Evolutionary conservation across 2,888 invertebrate genomes (phyloP), one percentile per base, ranked within the genome.

Genomic region (Acronicta aceris): DNA sequence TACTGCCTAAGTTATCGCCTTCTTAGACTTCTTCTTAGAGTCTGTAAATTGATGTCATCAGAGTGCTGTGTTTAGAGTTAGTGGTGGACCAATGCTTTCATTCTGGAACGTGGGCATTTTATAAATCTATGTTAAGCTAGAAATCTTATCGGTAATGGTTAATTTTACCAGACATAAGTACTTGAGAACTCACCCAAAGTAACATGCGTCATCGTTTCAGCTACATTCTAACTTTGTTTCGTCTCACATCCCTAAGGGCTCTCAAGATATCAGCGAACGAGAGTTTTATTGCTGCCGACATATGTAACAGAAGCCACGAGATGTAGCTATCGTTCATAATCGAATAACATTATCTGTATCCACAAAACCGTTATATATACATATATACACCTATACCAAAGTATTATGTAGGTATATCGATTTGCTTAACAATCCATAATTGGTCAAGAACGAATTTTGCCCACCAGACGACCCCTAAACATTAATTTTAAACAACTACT

Each of bases 171-270:
- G 38, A 38, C n/a, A 38, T 38, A n/a, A n/a, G n/a, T n/a, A 38
- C 49, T 55, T 60, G 50, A 36, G 47, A 51, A 73, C 69, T 73
- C 40, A 41, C 40, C 40, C 17, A 46, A 48, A 60, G 47, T 55
- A 54, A 58, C 60, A 65, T 65, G 61, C 60, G 59, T 71, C 71
- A 70, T 74, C 48, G 57, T 61, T 59, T 47, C 62, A 66, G 59
- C 38, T 62, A 66, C 62, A 70, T 66, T 66, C 59, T 57, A 75
- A 75, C 62, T 70, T 65, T 61, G 59, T 69, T 56, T 65, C 59
- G 50, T 59, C 42, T 62, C 41, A 21, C 57, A 63, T 65, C 58
- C 74, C 65, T 49, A 52, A 65, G 61, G 63, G 43, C 48, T 42
- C 50, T 42, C 38, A 64, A 70, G 59, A 64, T 65, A 62, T 73